Base-by-base conservation (phyloP, 2,888 invertebrate species). In the Homarus gammarus region DNA sequence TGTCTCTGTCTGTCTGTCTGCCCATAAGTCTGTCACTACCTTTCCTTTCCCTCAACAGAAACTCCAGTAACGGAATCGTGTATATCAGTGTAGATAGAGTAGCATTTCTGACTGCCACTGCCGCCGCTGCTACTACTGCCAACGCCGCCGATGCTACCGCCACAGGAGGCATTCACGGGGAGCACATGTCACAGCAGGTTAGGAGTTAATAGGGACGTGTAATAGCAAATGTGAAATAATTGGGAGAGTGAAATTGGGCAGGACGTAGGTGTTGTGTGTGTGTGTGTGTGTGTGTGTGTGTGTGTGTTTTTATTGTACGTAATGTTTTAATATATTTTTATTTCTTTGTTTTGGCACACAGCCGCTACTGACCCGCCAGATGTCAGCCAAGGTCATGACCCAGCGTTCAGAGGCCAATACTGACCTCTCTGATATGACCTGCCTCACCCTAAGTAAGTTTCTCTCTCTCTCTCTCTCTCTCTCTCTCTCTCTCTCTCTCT, bases 371-470 rank as follows among this genome's bases (percentile, higher is more conserved):
- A 22, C 0, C 22, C 2, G 3, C 2, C 18, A 15, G 2, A 15
- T 2, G 18, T 56, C 51, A 15, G 3, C 18, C 15, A 22, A 18
- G 18, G 51, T 56, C 78, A 51, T 56, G 33, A 56, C 77, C 33
- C 61, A 44, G 27, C 75, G n/a, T 40, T 75, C 73, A 18, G 31
- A 36, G 18, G 56, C 75, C 77, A 64, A 31, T 27, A 77, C 84
- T 33, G 22, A 64, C 64, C 64, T 31, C 49, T 85, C 85, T 15
- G 75, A 85, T 44, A 85, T 85, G 85, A 85, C 77, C 68, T 68
- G 77, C 68, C 0, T 68, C 18, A 78, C 85, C 0, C 49, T 73
- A 8, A 68, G 85, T 85, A 85, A 61, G 64, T 77, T 8, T 31
- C 78, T 78, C 51, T 78, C 51, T 78, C 78, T 78, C 51, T 78